A percentile compares a stretch with the other conserved stretches of the same genome.
Evolutionary conservation across 2,888 invertebrate genomes (phyloP).

Genomic region (Gymnoscelis rufifasciata): DNA sequence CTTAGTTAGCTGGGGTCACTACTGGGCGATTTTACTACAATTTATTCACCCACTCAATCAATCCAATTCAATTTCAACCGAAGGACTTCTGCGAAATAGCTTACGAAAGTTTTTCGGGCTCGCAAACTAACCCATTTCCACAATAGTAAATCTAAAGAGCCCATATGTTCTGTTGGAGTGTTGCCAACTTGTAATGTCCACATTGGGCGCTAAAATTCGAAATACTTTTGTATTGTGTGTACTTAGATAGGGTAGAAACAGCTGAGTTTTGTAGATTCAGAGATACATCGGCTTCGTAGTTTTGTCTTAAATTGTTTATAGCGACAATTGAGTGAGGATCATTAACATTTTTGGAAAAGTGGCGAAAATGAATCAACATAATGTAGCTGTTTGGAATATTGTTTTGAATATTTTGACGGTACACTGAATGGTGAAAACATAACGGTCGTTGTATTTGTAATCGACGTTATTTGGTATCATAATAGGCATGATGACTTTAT

Average conservation of each 20-base stretch:
- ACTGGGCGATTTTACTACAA: too few relatives aligned
- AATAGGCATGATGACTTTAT: too few relatives aligned
- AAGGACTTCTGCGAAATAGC: background rate
- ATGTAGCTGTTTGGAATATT: too few relatives aligned
- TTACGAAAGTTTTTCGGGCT: constrained; percentile 1
- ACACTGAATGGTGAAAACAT: too few relatives aligned
- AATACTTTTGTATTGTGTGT: constrained; percentile 26
- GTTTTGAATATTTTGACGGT: too few relatives aligned
- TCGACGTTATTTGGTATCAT: too few relatives aligned
- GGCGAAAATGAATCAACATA: too few relatives aligned
- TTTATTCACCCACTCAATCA: too few relatives aligned
- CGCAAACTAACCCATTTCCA: constrained; percentile 13
- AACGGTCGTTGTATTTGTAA: too few relatives aligned
- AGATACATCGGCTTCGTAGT: background rate
- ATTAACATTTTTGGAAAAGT: too few relatives aligned
- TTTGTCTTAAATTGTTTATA: constrained; percentile 12
- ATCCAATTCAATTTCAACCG: background rate
- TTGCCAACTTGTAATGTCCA: constrained; percentile 30
- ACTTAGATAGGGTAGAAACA: constrained; percentile 18
- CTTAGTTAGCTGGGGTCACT: too few relatives aligned
- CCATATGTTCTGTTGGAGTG: constrained; percentile 23
- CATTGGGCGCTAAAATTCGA: constrained; percentile 25
- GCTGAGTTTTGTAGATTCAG: constrained; percentile 15
- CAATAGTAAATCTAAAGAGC: constrained; percentile 13
- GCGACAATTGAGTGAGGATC: background rate